Conservation (phyloP, 2,888 invertebrate species). For the Colostygia pectinataria region DNA sequence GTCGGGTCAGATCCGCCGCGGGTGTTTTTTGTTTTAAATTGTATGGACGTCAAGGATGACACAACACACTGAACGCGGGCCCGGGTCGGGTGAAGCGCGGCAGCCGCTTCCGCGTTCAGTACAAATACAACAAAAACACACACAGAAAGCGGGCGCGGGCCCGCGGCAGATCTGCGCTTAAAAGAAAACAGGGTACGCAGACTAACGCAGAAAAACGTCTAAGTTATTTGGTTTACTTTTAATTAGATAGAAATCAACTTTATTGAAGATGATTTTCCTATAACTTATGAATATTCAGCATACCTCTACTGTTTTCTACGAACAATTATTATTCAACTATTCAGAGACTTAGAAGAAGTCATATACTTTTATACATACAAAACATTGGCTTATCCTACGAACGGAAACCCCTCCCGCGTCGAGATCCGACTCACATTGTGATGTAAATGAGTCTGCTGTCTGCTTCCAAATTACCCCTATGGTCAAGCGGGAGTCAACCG, state of each 20-base stretch:
- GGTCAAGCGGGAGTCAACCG: conserved; percentile 74
- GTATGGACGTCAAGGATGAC: too few relatives aligned
- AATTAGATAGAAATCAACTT: conserved; percentile 20
- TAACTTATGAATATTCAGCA: conserved; percentile 29
- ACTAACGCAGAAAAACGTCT: background rate
- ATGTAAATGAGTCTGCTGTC: conserved; percentile 81
- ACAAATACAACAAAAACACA: too few relatives aligned
- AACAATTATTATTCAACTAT: conserved; percentile 67
- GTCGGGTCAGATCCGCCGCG: too few relatives aligned
- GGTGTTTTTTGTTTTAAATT: too few relatives aligned
- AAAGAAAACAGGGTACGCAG: too few relatives aligned
- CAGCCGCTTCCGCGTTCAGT: too few relatives aligned
- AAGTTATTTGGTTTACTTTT: too few relatives aligned
- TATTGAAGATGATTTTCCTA: conserved; percentile 24
- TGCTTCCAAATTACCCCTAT: conserved; percentile 81
- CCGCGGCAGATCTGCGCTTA: too few relatives aligned
- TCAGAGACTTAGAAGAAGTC: conserved; percentile 54
- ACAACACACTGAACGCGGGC: too few relatives aligned
- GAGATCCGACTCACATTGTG: conserved; percentile 75
- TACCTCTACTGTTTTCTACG: conserved; percentile 39
- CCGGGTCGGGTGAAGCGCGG: too few relatives aligned
- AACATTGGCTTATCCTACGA: conserved; percentile 67
- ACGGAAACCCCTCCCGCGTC: conserved; percentile 66
- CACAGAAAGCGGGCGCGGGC: too few relatives aligned
- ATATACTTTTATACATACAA: conserved; percentile 66